Percentiles rank a stretch among this genome's conserved stretches.
phyloP scores from a whole-genome alignment of 2,797 vertebrate genomes.

The Hippoglossus hippoglossus region DNA sequence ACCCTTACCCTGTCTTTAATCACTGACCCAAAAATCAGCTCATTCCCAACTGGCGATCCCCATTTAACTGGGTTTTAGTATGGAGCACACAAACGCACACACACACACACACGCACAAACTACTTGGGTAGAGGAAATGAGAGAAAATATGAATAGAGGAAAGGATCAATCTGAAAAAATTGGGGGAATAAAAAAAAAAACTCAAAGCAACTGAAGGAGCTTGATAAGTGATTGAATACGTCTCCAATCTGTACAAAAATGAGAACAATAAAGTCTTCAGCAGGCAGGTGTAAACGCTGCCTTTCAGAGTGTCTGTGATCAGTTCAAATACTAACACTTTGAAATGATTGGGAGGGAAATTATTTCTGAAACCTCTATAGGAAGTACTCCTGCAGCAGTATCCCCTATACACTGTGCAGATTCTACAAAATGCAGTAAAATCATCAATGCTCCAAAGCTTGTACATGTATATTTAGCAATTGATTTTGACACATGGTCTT shows the following conservation, averaged over 20 bases:
- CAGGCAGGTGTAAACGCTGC: not conserved
- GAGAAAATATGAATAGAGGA: conserved; percentile 29
- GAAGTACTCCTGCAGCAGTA: not conserved
- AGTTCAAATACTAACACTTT: not conserved
- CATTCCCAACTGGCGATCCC: no score
- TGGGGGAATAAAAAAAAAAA: conserved; percentile 31
- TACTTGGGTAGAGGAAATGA: conserved; percentile 43
- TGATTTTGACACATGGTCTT: not conserved
- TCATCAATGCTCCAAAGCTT: not conserved
- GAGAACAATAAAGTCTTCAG: not conserved
- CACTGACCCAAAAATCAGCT: not conserved
- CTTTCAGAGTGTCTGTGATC: not conserved
- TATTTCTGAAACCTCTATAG: not conserved
- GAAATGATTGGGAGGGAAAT: not conserved
- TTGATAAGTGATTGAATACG: not conserved
- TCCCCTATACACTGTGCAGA: no score
- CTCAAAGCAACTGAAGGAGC: conserved; percentile 4
- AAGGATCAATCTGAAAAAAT: conserved; percentile 21
- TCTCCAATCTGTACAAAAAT: not conserved
- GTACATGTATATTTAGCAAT: not conserved
- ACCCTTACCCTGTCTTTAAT: not conserved
- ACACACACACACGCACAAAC: not conserved
- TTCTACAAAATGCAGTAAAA: not conserved
- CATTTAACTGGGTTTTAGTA: no score
- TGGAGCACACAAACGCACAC: no score